Percentiles rank a stretch among this genome's conserved stretches.
These are phyloP conservation scores for Drosophila seguyi DNA, from an alignment of 1,140 invertebrate genomes.

Conservation along the genomic window DNA sequence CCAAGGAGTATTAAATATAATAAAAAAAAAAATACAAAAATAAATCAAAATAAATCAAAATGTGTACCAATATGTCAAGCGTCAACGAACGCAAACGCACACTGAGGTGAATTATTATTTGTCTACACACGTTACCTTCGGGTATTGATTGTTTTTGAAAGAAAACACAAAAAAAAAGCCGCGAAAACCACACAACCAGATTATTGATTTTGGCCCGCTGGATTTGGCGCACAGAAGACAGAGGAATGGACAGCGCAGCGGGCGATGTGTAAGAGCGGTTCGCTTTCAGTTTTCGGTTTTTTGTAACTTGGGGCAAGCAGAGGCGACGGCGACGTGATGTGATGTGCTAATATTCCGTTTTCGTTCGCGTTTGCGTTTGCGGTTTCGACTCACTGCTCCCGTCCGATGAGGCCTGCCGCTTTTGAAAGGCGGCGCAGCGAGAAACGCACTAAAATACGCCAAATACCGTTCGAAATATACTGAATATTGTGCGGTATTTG, in stretches of 20 bases:
- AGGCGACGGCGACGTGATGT: conserved; percentile 13
- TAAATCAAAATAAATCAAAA: conserved; percentile 61
- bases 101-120: conserved; percentile 73
- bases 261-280: conserved; percentile 41
- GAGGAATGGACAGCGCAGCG: conserved; percentile 43
- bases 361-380: conserved; percentile 17
- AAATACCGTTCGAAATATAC: conserved; percentile 1
- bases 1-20: conserved; percentile 35
- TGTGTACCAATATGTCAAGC: conserved; percentile 81
- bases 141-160: conserved; percentile 82
- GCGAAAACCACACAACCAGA: conserved; percentile 79
- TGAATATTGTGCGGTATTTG: too few relatives aligned
- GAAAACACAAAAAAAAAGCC: conserved; percentile 79
- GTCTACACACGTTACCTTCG: conserved; percentile 80
- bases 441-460: conserved; percentile 2
- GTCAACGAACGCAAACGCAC: conserved; percentile 80
- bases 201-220: conserved; percentile 75
- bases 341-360: conserved; percentile 22
- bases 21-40: conserved; percentile 43
- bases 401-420: neutral
- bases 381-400: conserved; percentile 11
- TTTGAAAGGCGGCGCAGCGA: conserved; percentile 1
- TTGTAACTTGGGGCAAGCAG: conserved; percentile 29
- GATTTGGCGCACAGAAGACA: conserved; percentile 47
- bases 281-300: conserved; percentile 31